Base-by-base conservation (phyloP, 2,888 invertebrate genomes). In the Sphaerophoria rueppellii region DNA sequence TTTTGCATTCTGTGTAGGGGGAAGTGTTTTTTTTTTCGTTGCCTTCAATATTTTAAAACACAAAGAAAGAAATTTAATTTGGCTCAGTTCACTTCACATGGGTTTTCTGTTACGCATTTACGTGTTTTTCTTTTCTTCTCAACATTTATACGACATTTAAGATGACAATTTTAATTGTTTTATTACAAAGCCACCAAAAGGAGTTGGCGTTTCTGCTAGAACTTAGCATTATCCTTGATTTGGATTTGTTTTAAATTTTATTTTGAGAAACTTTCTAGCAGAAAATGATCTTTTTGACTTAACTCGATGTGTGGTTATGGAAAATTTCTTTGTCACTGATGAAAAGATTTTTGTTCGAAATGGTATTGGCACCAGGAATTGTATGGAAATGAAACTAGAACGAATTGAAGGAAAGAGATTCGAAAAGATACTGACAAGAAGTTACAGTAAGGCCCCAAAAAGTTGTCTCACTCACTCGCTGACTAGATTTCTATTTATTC, bases 61-160 rank as follows among this genome's bases (percentile, higher is more conserved):
- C 81, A 85, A 85, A 85, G 81, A 79, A 82, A 61, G 24, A 50
- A 63, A 63, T 65, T 65, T 65, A 34, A 73, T 76, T 81, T 76
- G 76, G 81, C 69, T 76, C 75, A 80, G 61, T 85, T 81, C 71
- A 85, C 76, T 81, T 77, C 73, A 76, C 76, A 73, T 77, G 55
- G 69, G 16, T 73, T 81, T 85, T 80, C 80, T 85, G 81, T 85
- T 85, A 85, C 85, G 85, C 85, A 85, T 81, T 81, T 77, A 81
- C 58, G 58, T 72, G 37, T 37, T 55, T 58, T 69, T 48, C 63
- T 79, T 82, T 81, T 79, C 43, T 34, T 50, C 40, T 81, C 72
- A 70, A 50, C 76, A 76, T 83, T 80, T 72, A 72, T 46, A 7
- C 32, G 50, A 52, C 9, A 48, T 43, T 35, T 54, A 24, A 24